phyloP scores from a whole-genome alignment of 1,140 invertebrate species.

The Eriosoma lanigerum region DNA sequence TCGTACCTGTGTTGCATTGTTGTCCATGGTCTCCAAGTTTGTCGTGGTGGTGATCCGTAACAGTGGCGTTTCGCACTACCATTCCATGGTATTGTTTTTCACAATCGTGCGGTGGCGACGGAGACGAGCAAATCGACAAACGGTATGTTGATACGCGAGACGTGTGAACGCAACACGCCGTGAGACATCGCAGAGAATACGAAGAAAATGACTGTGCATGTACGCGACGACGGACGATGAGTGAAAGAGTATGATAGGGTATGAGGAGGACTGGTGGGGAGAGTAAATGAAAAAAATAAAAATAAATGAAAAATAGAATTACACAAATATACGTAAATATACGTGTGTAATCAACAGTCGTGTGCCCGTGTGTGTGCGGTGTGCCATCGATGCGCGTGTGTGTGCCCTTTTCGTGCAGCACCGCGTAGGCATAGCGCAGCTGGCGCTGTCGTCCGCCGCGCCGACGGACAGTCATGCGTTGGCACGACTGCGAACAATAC shows the following conservation, averaged over 20 bases:
- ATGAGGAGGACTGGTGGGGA: background rate
- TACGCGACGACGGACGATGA: background rate
- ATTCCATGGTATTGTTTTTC: constrained; percentile 46
- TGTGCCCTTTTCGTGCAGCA: background rate
- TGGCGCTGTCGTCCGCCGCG: background rate
- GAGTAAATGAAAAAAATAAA: background rate
- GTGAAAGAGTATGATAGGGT: background rate
- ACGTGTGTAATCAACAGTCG: background rate
- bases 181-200: constrained; percentile 25
- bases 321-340: background rate
- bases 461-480: background rate
- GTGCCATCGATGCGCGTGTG: background rate
- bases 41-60: constrained; percentile 30
- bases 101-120: constrained; percentile 23
- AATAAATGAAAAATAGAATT: background rate
- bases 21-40: constrained; percentile 30
- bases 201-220: constrained; percentile 28
- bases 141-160: constrained; percentile 32
- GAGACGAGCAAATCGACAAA: background rate
- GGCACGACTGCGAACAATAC: constrained; percentile 3
- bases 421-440: background rate
- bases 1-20: constrained; percentile 28
- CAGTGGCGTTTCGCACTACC: constrained; percentile 27
- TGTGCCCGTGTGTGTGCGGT: background rate
- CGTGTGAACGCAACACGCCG: constrained; percentile 8